Base-by-base conservation (phyloP, 2,888 invertebrate genomes). In the Chaetogeoica ovagalla region DNA sequence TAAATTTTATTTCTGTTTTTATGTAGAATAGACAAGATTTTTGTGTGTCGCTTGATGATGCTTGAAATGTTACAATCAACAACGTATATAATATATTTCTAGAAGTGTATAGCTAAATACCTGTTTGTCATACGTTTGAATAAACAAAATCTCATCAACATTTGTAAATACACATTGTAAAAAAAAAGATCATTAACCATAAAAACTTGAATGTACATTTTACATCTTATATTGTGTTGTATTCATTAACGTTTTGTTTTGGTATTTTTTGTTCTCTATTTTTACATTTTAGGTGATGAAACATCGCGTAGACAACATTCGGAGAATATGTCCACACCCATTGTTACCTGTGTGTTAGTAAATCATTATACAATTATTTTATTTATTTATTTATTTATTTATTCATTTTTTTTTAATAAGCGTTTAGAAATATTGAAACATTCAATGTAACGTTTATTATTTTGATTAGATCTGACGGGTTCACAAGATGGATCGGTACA, bases 241-340 rank as follows among this genome's bases (percentile, higher is more conserved):
- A 39, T 71, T 55, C 48, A 84, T 84, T 85, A 83, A 85, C 85
- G 85, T 84, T 83, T 84, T 59, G 39, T 59, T 71, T 71, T 59
- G 39, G 84, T 83, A 84, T 84, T 85, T 85, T 84, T 85, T 84
- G 30, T 30, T 84, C 85, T 84, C 84, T 83, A 84, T 69, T 81
- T 84, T 81, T 82, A 83, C 83, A 83, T 83, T 84, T 86, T 86
- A 98, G 97, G 93, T 97, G 84, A 89, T 95, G 87, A 96, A 96
- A 88, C 95, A 98, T 86, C 94, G 94, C 87, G 92, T 97, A 83
- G 94, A 96, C 87, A 97, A 97, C 85, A 94, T 98, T 83, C 91
- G 97, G 87, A 90, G 98, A 86, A 94, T 99, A 89, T 95, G 96
- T 83, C 93, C 98, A 23, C 99, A 99, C 90, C 98, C 98, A 21